These are phyloP conservation scores for Drosophila kambysellisi DNA, from an alignment of 2,888 invertebrate genomes.

Conservation along the genomic window DNA sequence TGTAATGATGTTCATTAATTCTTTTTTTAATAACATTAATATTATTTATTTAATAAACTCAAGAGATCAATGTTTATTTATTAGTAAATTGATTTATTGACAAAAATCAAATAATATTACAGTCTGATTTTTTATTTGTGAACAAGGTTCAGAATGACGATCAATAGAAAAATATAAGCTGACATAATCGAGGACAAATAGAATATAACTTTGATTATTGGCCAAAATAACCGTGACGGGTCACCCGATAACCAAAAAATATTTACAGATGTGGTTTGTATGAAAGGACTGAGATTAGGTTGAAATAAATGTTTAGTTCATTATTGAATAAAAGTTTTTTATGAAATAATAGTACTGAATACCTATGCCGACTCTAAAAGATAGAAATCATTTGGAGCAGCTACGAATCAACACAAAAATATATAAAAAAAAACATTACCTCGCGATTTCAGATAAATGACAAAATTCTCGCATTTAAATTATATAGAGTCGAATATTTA, in stretches of 20 bases:
- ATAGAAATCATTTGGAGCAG: background rate
- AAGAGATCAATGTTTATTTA: background rate
- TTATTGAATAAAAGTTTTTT: background rate
- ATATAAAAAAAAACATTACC: background rate
- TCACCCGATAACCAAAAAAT: background rate
- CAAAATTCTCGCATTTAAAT: constrained; percentile 48
- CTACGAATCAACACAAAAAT: background rate
- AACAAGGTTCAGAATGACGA: background rate
- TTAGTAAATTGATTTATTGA: background rate
- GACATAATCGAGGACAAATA: background rate
- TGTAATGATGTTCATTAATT: background rate
- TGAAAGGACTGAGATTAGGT: background rate
- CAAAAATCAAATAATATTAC: background rate
- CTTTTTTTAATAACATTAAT: background rate
- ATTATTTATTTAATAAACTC: too few relatives aligned
- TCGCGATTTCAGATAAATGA: constrained; percentile 11
- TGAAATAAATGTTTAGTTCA: background rate
- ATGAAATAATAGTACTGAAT: background rate
- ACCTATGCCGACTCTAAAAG: background rate
- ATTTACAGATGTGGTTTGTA: background rate
- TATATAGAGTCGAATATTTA: constrained; percentile 31
- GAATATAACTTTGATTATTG: background rate
- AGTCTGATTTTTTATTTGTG: background rate
- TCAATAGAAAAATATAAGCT: background rate
- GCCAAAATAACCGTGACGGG: background rate